These are phyloP conservation scores for Caenorhabditis inopinata DNA, from an alignment of 1,140 invertebrate genomes.

Conservation along the genomic window DNA sequence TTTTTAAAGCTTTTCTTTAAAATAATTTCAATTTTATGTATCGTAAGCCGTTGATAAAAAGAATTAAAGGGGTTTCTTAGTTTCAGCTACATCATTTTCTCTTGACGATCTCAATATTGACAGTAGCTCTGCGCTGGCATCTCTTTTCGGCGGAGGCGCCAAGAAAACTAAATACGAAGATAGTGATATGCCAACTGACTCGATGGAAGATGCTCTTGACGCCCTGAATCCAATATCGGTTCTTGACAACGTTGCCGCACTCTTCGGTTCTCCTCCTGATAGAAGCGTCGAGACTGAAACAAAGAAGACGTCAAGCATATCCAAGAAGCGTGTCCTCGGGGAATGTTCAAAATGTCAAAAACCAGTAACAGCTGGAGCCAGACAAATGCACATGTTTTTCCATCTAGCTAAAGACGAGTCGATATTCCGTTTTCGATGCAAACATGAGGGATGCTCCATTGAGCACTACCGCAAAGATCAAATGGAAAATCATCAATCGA, in stretches of 20 bases:
- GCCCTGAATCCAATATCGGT: slow-evolving; percentile 16
- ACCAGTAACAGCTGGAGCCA: slow-evolving; percentile 63
- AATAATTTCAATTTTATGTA: too few species aligned
- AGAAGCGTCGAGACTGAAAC: not conserved
- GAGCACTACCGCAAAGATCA: slow-evolving; percentile 66
- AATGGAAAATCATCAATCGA: slow-evolving; percentile 61
- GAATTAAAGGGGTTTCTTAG: not conserved
- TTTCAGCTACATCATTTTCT: not conserved
- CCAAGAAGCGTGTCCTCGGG: slow-evolving; percentile 63
- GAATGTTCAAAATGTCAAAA: slow-evolving; percentile 60
- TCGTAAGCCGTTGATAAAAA: too few species aligned
- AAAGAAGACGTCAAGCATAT: not conserved
- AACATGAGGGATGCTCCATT: slow-evolving; percentile 55
- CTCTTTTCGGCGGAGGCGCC: not conserved
- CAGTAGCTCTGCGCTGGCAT: not conserved
- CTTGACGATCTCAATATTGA: slow-evolving; percentile 13
- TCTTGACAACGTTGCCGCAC: slow-evolving; percentile 44
- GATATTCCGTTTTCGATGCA: slow-evolving; percentile 63
- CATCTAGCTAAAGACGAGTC: slow-evolving; percentile 62
- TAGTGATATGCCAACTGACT: not conserved
- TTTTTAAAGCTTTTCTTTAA: too few species aligned
- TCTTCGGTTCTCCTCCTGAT: slow-evolving; percentile 27
- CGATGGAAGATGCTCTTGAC: not conserved
- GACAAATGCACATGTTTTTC: slow-evolving; percentile 66
- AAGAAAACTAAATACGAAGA: slow-evolving; percentile 12